Evolutionary conservation across 1,140 invertebrate genomes (phyloP).

Genomic region (Drosophila guanche): DNA sequence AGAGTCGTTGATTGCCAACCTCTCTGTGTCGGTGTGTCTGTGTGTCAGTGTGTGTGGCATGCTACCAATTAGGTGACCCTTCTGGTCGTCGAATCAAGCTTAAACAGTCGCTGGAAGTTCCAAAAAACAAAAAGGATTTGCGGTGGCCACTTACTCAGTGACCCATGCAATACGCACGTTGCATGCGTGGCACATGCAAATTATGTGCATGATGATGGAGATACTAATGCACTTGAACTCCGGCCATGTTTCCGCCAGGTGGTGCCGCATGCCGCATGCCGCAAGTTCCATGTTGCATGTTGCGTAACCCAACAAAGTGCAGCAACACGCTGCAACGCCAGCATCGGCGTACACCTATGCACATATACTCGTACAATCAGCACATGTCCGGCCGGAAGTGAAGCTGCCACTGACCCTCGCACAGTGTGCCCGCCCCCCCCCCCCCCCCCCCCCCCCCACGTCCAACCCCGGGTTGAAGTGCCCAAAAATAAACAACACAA

Average conservation of each 20-base stretch:
- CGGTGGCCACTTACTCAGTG: constrained; percentile 27
- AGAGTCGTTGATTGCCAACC: constrained; percentile 76
- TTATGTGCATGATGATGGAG: constrained; percentile 14
- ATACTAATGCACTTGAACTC: constrained; percentile 41
- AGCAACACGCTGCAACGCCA: not conserved
- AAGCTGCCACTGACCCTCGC: no score
- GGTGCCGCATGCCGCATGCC: not conserved
- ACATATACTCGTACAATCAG: no score
- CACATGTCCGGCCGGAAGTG: no score
- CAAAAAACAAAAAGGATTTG: constrained; percentile 51
- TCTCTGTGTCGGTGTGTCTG: constrained; percentile 37
- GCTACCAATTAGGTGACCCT: constrained; percentile 74
- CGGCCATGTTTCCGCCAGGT: constrained; percentile 3
- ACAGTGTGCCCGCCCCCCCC: no score
- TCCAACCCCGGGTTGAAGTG: no score
- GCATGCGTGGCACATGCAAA: constrained; percentile 9
- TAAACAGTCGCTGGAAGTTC: constrained; percentile 6
- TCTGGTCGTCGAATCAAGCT: not conserved
- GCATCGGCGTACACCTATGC: no score
- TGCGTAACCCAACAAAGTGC: constrained; percentile 22
- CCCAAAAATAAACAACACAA: no score
- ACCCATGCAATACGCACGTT: no score
- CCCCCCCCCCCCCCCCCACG: no score
- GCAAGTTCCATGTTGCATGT: constrained; percentile 26
- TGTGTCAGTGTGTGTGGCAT: constrained; percentile 42